Conservation (phyloP, 2,113 vertebrate species). For the Calidris pugnax region DNA sequence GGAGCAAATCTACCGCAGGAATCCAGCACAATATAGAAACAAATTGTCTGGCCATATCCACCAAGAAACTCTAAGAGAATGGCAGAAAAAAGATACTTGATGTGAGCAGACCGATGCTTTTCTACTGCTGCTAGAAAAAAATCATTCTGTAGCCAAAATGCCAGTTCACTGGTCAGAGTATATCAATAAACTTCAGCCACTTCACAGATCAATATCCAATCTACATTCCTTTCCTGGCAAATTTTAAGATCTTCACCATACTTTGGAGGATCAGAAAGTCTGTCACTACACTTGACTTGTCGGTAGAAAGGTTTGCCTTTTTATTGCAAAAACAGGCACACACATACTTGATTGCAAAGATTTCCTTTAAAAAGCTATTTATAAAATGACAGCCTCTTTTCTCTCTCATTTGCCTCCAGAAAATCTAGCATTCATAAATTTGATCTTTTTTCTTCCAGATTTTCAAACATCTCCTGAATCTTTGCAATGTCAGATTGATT, state of each 20-base stretch:
- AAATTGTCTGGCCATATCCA: background rate
- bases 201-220: background rate
- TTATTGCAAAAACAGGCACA: background rate
- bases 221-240: background rate
- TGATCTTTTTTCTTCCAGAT: constrained; percentile 12
- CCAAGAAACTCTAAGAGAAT: background rate
- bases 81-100: background rate
- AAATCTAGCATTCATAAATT: background rate
- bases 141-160: background rate
- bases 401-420: background rate
- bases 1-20: background rate
- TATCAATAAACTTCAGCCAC: background rate
- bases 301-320: constrained; percentile 15
- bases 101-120: background rate
- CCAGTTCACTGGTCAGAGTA: background rate
- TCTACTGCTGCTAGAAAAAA: background rate
- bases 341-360: background rate
- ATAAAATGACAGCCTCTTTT: constrained; percentile 1
- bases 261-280: background rate
- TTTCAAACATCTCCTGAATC: background rate
- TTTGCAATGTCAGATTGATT: constrained; percentile 11
- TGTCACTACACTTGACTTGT: background rate
- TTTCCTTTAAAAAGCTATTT: constrained; percentile 24
- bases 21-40: background rate
- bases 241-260: background rate